phyloP scores from a whole-genome alignment of 2,113 vertebrate species.

The Sclerurus mexicanus region DNA sequence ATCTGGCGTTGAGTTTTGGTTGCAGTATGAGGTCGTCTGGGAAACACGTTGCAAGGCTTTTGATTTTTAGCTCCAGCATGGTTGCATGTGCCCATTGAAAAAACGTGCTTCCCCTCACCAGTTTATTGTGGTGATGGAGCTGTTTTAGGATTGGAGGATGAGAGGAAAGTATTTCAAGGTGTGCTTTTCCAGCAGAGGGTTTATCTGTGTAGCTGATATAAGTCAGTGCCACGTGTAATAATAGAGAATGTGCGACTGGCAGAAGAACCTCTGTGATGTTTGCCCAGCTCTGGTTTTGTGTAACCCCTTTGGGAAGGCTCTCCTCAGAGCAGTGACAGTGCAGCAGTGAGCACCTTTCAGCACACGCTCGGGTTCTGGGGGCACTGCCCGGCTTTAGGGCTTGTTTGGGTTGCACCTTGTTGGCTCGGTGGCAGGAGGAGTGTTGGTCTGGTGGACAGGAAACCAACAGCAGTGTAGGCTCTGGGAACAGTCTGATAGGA shows the following conservation, averaged over 20 bases:
- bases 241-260: rapidly evolving
- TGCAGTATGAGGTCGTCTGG: neutral
- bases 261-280: rapidly evolving
- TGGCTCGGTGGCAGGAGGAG: neutral
- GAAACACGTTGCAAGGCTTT: neutral
- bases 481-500: neutral
- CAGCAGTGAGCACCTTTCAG: rapidly evolving
- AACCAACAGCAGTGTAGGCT: rapidly evolving
- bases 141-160: neutral
- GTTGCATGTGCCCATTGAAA: neutral
- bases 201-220: neutral
- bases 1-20: neutral
- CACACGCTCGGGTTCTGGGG: rapidly evolving
- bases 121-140: rapidly evolving
- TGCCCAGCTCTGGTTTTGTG: neutral
- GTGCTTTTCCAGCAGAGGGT: neutral
- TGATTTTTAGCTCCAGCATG: neutral
- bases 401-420: rapidly evolving
- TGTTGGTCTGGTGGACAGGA: neutral
- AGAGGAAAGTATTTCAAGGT: neutral
- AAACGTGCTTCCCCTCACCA: neutral
- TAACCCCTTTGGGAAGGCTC: neutral
- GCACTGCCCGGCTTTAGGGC: rapidly evolving
- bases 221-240: neutral
- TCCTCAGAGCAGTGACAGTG: neutral